A percentile compares a stretch with the other conserved stretches of the same genome.
These are phyloP conservation scores for Melieria omissa DNA, from an alignment of 2,888 invertebrate species.

Conservation along the genomic window DNA sequence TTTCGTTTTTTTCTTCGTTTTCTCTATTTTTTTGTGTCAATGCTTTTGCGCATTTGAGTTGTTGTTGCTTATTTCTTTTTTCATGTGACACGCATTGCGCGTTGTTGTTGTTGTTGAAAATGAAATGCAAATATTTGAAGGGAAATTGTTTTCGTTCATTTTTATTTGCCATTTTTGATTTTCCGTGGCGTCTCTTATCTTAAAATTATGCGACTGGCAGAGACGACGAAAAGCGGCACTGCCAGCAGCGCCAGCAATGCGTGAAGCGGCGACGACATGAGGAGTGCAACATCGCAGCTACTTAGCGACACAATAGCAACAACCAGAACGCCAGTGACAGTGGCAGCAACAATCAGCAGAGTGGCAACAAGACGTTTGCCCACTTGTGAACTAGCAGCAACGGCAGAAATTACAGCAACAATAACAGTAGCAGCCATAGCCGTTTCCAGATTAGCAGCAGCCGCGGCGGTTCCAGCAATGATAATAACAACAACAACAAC, in stretches of 20 bases:
- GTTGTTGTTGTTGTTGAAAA: conserved; percentile 42
- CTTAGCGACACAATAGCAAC: conserved; percentile 8
- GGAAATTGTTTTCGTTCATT: conserved; percentile 8
- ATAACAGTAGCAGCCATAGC: too few relatives aligned
- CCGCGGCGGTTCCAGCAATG: neutral
- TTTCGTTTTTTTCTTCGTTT: neutral
- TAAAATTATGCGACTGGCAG: conserved; percentile 10
- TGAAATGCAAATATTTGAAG: conserved; percentile 51
- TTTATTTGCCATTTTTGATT: too few relatives aligned
- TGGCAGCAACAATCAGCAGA: conserved; percentile 15
- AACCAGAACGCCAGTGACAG: conserved; percentile 18
- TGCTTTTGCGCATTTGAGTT: neutral
- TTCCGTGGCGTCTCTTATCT: conserved; percentile 20
- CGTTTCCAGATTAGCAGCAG: too few relatives aligned
- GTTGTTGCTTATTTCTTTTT: neutral
- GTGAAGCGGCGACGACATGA: neutral
- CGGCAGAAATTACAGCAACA: neutral
- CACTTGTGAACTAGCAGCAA: neutral
- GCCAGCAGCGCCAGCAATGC: conserved; percentile 6
- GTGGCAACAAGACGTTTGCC: neutral
- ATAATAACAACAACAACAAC: neutral
- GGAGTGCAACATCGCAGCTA: neutral
- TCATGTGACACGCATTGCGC: conserved; percentile 13
- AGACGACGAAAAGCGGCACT: conserved; percentile 20
- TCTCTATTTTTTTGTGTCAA: neutral